phyloP scores from a whole-genome alignment of 2,113 vertebrate species.

The Gobiocypris rarus region DNA sequence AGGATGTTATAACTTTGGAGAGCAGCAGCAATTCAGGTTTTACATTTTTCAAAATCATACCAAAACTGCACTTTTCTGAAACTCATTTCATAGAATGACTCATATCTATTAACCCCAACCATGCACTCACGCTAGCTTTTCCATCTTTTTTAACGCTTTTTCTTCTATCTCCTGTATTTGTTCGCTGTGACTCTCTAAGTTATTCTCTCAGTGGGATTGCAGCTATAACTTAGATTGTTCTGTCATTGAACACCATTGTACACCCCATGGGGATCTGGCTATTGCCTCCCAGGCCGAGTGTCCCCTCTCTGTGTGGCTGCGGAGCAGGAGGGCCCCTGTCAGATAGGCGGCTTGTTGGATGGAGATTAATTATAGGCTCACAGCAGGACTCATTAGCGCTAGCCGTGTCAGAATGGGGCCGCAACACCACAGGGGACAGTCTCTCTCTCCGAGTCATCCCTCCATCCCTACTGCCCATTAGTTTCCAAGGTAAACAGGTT shows the following conservation, averaged over 20 bases:
- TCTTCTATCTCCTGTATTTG: neutral
- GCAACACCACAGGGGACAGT: slow-evolving; percentile 21
- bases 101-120: neutral
- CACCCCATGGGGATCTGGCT: neutral
- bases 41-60: neutral
- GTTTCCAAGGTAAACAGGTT: slow-evolving; percentile 74
- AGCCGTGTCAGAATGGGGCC: neutral
- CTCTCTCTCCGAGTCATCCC: slow-evolving; percentile 31
- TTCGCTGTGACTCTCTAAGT: slow-evolving; percentile 39
- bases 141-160: slow-evolving; percentile 37
- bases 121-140: slow-evolving; percentile 23
- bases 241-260: neutral
- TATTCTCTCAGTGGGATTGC: slow-evolving; percentile 41
- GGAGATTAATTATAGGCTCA: slow-evolving; percentile 47
- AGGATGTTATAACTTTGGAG: neutral
- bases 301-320: slow-evolving; percentile 18
- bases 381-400: slow-evolving; percentile 20
- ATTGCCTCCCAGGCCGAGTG: slow-evolving; percentile 9
- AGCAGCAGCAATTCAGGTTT: neutral
- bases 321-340: neutral
- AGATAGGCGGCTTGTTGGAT: neutral
- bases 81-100: neutral
- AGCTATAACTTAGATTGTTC: slow-evolving; percentile 42
- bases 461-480: slow-evolving; percentile 65
- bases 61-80: neutral